These are phyloP conservation scores for Cecropterus lyciades DNA, from an alignment of 1,140 invertebrate species.

Conservation along the genomic window DNA sequence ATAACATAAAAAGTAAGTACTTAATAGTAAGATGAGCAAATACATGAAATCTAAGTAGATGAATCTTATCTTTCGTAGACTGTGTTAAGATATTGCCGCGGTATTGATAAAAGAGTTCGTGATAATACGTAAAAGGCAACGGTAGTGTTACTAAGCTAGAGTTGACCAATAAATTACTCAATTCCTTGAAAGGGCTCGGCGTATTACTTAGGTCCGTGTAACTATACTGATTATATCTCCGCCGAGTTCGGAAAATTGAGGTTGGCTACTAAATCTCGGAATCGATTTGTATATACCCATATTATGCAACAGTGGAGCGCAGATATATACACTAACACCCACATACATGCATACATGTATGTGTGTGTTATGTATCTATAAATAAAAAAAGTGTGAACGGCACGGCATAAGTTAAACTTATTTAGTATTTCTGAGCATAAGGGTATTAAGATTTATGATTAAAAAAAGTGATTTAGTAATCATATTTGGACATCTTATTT, in stretches of 20 bases:
- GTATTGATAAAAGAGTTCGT: slow-evolving; percentile 32
- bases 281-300: slow-evolving; percentile 8
- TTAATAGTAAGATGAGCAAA: neutral
- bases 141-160: slow-evolving; percentile 23
- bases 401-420: too few relatives aligned
- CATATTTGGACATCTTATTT: too few relatives aligned
- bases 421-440: too few relatives aligned
- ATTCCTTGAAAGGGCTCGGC: slow-evolving; percentile 31
- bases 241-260: slow-evolving; percentile 29
- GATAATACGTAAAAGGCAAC: slow-evolving; percentile 32
- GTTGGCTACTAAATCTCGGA: slow-evolving; percentile 24
- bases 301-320: too few relatives aligned
- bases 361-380: too few relatives aligned
- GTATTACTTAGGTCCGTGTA: slow-evolving; percentile 34
- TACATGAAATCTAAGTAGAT: slow-evolving; percentile 1
- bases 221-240: slow-evolving; percentile 30
- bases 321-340: too few relatives aligned
- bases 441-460: too few relatives aligned
- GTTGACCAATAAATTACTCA: slow-evolving; percentile 34
- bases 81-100: slow-evolving; percentile 14
- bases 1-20: too few relatives aligned
- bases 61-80: neutral
- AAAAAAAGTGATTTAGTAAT: too few relatives aligned
- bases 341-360: too few relatives aligned
- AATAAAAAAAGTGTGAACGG: too few relatives aligned